A percentile compares a stretch with the other conserved stretches of the same genome.
These are phyloP conservation scores for Lochmaea capreae DNA, from an alignment of 2,888 invertebrate genomes.

Conservation along the genomic window DNA sequence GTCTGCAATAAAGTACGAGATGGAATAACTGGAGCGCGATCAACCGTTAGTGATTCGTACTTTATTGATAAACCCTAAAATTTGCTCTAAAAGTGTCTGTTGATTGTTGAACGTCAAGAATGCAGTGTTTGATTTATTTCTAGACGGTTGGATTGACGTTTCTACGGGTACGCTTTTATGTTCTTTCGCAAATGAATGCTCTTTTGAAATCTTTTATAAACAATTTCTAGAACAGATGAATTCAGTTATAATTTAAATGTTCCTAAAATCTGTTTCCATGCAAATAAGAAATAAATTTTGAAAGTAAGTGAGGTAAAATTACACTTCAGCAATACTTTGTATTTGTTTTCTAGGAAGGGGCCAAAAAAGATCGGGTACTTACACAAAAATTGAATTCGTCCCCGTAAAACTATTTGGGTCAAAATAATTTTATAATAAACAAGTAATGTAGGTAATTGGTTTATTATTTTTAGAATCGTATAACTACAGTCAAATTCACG, in stretches of 20 bases:
- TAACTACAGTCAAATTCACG: too few relatives aligned
- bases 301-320: too few relatives aligned
- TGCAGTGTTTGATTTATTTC: slow-evolving; percentile 27
- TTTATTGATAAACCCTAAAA: slow-evolving; percentile 31
- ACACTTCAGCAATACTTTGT: too few relatives aligned
- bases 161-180: slow-evolving; percentile 7
- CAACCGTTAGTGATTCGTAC: slow-evolving; percentile 29
- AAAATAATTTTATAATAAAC: too few relatives aligned
- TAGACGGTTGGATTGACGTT: slow-evolving; percentile 5
- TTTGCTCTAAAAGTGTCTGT: slow-evolving; percentile 27
- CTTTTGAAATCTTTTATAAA: slow-evolving; percentile 6
- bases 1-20: background rate
- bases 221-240: slow-evolving; percentile 6
- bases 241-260: background rate
- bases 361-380: too few relatives aligned
- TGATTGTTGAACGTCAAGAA: slow-evolving; percentile 26
- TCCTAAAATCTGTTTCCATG: too few relatives aligned
- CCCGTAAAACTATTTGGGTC: too few relatives aligned
- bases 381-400: too few relatives aligned
- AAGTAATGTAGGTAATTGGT: too few relatives aligned
- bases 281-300: too few relatives aligned
- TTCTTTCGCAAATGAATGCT: slow-evolving; percentile 15
- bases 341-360: too few relatives aligned
- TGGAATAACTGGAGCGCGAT: slow-evolving; percentile 15
- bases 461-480: too few relatives aligned